Evolutionary conservation across 2,888 invertebrate species (phyloP).

Genomic region (Drosophila subquinaria): DNA sequence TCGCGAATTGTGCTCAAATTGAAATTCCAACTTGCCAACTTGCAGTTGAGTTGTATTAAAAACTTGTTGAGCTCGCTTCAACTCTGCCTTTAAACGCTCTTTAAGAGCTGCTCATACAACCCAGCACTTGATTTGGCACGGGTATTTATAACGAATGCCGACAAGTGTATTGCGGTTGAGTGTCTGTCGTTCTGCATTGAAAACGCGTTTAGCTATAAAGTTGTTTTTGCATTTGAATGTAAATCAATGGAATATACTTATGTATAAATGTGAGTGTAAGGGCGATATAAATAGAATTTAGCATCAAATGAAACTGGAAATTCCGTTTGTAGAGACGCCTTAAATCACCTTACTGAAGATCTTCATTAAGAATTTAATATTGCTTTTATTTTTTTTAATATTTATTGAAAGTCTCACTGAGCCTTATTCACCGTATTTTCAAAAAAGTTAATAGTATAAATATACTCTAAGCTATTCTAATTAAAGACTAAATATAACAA

Average conservation of each 20-base stretch:
- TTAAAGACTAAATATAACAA: no score
- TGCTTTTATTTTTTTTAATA: not conserved
- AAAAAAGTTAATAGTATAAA: no score
- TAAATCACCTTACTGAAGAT: no score
- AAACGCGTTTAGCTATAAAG: slow-evolving; percentile 16
- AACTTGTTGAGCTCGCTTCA: not conserved
- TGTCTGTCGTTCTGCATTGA: slow-evolving; percentile 18
- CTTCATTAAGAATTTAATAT: no score
- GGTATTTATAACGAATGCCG: slow-evolving; percentile 2
- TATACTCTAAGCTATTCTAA: no score
- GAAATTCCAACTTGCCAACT: not conserved
- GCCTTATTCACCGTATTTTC: no score
- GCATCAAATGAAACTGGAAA: no score
- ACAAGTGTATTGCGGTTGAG: slow-evolving; percentile 20
- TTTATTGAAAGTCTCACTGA: no score
- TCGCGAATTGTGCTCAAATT: not conserved
- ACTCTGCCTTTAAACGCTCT: not conserved
- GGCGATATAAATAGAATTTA: slow-evolving; percentile 5
- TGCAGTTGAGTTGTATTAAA: not conserved
- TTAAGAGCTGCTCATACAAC: not conserved
- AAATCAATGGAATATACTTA: slow-evolving; percentile 11
- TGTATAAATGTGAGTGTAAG: not conserved
- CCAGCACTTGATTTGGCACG: not conserved
- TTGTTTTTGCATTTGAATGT: slow-evolving; percentile 9
- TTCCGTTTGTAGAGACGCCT: no score